These are phyloP conservation scores for Diuraphis noxia DNA, from an alignment of 1,140 invertebrate genomes.

Conservation along the genomic window DNA sequence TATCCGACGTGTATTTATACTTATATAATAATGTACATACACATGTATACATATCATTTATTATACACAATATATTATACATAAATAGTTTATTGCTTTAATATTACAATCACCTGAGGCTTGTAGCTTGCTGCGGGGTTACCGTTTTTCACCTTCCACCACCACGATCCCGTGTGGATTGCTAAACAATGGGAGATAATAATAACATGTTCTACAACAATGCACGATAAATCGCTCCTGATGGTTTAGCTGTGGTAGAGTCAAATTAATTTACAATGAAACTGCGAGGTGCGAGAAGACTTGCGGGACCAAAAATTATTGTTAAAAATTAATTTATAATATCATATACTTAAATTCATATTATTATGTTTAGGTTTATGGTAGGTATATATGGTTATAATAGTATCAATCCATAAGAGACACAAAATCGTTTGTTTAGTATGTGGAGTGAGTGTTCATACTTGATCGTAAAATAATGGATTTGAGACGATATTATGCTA, in stretches of 20 bases:
- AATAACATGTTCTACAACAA: conserved; percentile 17
- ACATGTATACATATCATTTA: neutral
- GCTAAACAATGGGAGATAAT: conserved; percentile 27
- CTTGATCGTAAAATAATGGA: neutral
- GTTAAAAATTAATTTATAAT: neutral
- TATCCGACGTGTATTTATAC: neutral
- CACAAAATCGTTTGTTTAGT: neutral
- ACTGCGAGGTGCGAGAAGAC: neutral
- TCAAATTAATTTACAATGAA: conserved; percentile 15
- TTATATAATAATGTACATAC: neutral
- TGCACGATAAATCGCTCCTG: conserved; percentile 9
- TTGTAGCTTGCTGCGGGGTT: neutral
- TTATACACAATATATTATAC: neutral
- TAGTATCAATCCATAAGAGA: neutral
- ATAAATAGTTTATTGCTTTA: conserved; percentile 26
- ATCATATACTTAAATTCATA: neutral
- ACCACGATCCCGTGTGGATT: neutral
- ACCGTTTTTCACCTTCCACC: neutral
- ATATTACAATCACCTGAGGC: conserved; percentile 35
- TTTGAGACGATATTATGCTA: neutral
- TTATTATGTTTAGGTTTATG: neutral
- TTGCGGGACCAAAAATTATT: neutral
- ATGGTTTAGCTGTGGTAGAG: neutral
- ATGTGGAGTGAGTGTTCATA: neutral
- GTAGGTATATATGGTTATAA: no score